These are phyloP conservation scores for Apotomis turbidana DNA, from an alignment of 2,888 invertebrate species.

Conservation along the genomic window DNA sequence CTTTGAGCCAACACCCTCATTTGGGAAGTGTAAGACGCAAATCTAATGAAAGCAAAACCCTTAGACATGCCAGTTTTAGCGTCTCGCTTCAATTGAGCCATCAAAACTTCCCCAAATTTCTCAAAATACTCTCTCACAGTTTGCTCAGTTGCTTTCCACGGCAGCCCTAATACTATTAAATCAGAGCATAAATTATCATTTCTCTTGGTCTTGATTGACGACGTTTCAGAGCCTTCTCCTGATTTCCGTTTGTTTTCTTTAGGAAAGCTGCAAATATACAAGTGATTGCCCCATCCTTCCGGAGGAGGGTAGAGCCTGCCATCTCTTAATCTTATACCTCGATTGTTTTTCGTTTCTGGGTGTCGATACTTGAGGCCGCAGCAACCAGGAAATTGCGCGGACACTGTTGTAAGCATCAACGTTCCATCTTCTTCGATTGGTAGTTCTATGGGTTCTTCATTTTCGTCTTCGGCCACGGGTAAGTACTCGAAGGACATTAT, in stretches of 20 bases:
- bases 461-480: slow-evolving; percentile 98
- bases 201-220: slow-evolving; percentile 95
- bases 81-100: slow-evolving; percentile 98
- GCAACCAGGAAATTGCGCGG: slow-evolving; percentile 98
- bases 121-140: slow-evolving; percentile 98
- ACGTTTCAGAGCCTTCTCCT: slow-evolving; percentile 93
- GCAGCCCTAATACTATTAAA: slow-evolving; percentile 98
- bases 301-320: slow-evolving; percentile 95
- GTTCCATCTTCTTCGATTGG: slow-evolving; percentile 98
- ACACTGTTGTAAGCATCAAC: slow-evolving; percentile 94
- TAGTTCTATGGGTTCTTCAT: slow-evolving; percentile 98
- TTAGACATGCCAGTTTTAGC: slow-evolving; percentile 96
- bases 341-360: slow-evolving; percentile 94
- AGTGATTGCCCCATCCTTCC: slow-evolving; percentile 92
- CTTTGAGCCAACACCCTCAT: slow-evolving; percentile 96
- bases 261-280: slow-evolving; percentile 92
- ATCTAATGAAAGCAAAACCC: slow-evolving; percentile 99
- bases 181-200: slow-evolving; percentile 98
- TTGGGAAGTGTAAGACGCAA: slow-evolving; percentile 97
- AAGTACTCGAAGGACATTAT: slow-evolving; percentile 87
- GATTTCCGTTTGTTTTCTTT: slow-evolving; percentile 98
- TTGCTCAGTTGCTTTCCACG: slow-evolving; percentile 99
- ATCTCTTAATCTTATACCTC: slow-evolving; percentile 95
- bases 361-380: slow-evolving; percentile 98
- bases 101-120: slow-evolving; percentile 97